Percentiles rank a stretch among this genome's conserved stretches.
Conservation (phyloP, 2,113 vertebrate species). For the Nicator chloris region DNA sequence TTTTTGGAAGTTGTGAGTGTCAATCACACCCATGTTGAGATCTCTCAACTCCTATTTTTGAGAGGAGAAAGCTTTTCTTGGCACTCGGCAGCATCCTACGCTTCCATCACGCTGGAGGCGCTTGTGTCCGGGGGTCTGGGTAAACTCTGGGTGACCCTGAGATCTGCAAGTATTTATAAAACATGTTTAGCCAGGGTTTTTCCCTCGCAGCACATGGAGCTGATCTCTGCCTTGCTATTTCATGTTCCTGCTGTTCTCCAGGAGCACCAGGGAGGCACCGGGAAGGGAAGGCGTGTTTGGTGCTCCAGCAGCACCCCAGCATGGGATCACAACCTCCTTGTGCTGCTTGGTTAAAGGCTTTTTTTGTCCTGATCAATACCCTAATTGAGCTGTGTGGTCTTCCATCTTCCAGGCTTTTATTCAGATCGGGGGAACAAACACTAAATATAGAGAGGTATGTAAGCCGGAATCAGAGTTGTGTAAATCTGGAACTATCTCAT, state of each 20-base stretch:
- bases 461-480: conserved; percentile 5
- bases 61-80: background rate
- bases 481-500: conserved; percentile 17
- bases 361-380: background rate
- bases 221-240: background rate
- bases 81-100: background rate
- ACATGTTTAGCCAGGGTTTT: background rate
- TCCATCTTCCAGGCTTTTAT: conserved; percentile 45
- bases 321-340: background rate
- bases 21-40: background rate
- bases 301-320: background rate
- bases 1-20: background rate
- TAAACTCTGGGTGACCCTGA: background rate
- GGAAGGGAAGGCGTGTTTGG: background rate
- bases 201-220: background rate
- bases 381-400: conserved; percentile 29
- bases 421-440: conserved; percentile 17
- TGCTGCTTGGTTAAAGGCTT: background rate
- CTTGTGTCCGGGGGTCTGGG: background rate
- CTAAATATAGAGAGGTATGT: background rate
- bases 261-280: background rate
- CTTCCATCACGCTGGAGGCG: background rate
- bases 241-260: background rate
- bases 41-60: background rate
- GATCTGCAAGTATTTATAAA: background rate